These are phyloP conservation scores for Mirounga angustirostris DNA, from an alignment of 2,113 vertebrate species.

Conservation along the genomic window DNA sequence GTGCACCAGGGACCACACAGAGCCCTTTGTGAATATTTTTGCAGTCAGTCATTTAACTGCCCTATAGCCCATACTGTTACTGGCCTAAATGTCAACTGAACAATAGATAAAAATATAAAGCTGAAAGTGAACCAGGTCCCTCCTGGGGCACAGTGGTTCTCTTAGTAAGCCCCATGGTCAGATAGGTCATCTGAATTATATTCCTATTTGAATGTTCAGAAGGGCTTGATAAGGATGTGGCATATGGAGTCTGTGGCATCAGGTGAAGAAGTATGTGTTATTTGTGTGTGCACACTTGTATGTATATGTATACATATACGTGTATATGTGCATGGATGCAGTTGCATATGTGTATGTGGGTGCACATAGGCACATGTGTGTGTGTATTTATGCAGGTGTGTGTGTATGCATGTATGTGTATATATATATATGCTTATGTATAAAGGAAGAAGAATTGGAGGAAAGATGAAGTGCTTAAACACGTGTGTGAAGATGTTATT, in stretches of 20 bases:
- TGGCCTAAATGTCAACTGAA: background rate
- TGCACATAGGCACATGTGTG: too few relatives aligned
- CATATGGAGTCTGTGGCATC: background rate
- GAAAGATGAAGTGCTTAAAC: background rate
- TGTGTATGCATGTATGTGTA: accelerated
- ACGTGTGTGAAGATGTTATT: background rate
- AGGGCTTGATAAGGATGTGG: background rate
- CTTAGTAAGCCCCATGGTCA: background rate
- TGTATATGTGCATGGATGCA: accelerated
- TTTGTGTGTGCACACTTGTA: accelerated
- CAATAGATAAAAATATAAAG: background rate
- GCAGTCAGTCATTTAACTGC: background rate
- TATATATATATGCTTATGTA: background rate
- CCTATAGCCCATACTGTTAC: background rate
- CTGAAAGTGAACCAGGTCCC: background rate
- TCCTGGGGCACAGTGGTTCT: background rate
- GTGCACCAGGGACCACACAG: accelerated
- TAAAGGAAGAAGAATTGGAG: background rate
- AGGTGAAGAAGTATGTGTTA: background rate
- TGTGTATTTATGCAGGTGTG: background rate
- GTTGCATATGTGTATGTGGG: accelerated
- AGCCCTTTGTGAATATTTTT: background rate
- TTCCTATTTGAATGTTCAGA: background rate
- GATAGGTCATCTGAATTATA: background rate
- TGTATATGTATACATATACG: too few relatives aligned